phyloP scores from a whole-genome alignment of 2,113 vertebrate species.

The Pipa parva region DNA sequence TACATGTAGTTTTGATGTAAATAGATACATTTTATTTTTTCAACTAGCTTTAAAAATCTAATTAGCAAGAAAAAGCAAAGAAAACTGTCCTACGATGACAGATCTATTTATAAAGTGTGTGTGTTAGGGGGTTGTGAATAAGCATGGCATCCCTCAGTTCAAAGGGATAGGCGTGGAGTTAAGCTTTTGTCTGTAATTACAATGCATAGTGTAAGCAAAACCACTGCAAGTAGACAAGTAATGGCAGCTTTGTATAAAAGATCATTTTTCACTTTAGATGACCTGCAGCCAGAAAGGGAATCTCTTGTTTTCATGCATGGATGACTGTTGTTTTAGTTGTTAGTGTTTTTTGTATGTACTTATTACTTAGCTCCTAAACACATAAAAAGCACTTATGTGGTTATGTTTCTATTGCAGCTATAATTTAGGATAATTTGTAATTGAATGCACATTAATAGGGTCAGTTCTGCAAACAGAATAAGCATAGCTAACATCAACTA shows the following conservation, averaged over 20 bases:
- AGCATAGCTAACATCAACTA: too few relatives aligned
- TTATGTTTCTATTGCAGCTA: constrained; percentile 20
- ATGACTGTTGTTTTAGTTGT: constrained; percentile 23
- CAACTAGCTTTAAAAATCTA: constrained; percentile 8
- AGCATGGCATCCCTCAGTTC: constrained; percentile 19
- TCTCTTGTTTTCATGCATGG: constrained; percentile 12
- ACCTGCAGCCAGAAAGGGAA: constrained; percentile 32
- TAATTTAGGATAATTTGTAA: constrained; percentile 5
- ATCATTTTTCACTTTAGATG: constrained; percentile 30
- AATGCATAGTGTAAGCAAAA: constrained; percentile 25
- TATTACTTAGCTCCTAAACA: constrained; percentile 28
- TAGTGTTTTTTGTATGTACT: constrained; percentile 4
- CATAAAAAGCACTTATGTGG: constrained; percentile 31
- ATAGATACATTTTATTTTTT: constrained; percentile 3
- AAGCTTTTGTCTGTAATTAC: constrained; percentile 10
- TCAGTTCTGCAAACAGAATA: too few relatives aligned
- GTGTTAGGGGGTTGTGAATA: constrained; percentile 12
- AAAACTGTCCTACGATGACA: constrained; percentile 29
- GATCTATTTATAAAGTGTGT: constrained; percentile 39
- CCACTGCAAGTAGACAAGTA: constrained; percentile 23
- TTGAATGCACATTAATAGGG: neutral
- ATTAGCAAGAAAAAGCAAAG: constrained; percentile 17
- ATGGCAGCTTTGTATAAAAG: neutral
- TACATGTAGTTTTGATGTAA: too few relatives aligned
- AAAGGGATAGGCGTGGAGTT: constrained; percentile 38